Conservation (phyloP, 2,113 vertebrate species). For the Rissa tridactyla region DNA sequence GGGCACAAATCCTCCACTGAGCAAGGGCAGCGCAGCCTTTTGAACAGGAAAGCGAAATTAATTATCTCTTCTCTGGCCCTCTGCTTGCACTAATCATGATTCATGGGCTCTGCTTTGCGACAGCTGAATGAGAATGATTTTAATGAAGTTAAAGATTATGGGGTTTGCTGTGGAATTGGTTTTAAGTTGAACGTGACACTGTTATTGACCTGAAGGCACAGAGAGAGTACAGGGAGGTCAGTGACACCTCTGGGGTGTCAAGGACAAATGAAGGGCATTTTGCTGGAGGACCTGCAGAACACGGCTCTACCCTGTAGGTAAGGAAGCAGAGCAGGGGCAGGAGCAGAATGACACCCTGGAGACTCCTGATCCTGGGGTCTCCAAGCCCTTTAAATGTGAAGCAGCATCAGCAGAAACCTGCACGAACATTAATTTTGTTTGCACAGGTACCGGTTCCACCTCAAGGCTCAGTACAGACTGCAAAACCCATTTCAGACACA, state of each 20-base stretch:
- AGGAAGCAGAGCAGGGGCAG: background rate
- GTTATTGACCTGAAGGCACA: background rate
- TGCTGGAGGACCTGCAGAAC: background rate
- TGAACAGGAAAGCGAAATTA: background rate
- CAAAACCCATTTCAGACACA: background rate
- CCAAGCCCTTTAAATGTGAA: rapidly evolving
- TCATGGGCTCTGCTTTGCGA: background rate
- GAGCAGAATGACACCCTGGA: background rate
- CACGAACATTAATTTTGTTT: rapidly evolving
- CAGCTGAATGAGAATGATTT: background rate
- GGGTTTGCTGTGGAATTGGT: background rate
- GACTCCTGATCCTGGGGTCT: background rate
- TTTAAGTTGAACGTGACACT: background rate
- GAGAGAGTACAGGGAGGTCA: background rate
- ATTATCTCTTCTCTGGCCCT: background rate
- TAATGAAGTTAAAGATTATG: background rate
- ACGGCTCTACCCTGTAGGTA: rapidly evolving
- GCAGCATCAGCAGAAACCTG: background rate
- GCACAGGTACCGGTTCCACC: background rate
- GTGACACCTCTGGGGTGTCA: background rate
- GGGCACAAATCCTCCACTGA: background rate
- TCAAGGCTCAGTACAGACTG: background rate
- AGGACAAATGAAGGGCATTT: background rate
- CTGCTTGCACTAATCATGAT: slow-evolving; percentile 8
- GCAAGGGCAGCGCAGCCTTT: background rate